These are phyloP conservation scores for Dascillus cervinus DNA, from an alignment of 2,888 invertebrate species.

Conservation along the genomic window DNA sequence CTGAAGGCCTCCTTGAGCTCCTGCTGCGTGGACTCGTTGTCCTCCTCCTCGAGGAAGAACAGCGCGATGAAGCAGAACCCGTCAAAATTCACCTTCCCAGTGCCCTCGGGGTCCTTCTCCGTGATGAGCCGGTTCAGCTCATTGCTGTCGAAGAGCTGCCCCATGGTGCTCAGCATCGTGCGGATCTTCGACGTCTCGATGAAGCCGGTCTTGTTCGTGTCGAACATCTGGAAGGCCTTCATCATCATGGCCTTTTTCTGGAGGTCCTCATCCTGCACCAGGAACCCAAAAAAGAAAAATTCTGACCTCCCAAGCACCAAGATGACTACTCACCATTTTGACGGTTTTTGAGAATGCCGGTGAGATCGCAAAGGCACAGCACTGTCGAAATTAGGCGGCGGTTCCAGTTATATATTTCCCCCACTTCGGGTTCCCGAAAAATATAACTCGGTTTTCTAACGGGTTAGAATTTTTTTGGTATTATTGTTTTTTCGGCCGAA, in stretches of 20 bases:
- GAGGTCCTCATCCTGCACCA: conserved; percentile 53
- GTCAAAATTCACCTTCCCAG: conserved; percentile 90
- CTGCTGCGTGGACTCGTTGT: conserved; percentile 92
- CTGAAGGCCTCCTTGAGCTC: conserved; percentile 97
- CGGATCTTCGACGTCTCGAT: conserved; percentile 87
- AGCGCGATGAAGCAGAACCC: conserved; percentile 89
- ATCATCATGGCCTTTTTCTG: conserved; percentile 85
- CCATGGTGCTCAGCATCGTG: conserved; percentile 90
- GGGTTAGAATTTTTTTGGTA: too few species aligned
- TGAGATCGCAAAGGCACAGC: too few species aligned
- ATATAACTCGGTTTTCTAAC: too few species aligned
- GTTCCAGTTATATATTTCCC: conserved; percentile 13
- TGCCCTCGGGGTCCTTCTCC: conserved; percentile 85
- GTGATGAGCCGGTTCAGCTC: conserved; percentile 83
- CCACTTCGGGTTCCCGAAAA: conserved; percentile 7
- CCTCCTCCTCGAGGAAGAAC: conserved; percentile 92
- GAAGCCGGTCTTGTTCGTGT: conserved; percentile 85
- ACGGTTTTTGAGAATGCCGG: too few species aligned
- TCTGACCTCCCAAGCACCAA: not conserved
- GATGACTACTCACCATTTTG: too few species aligned
- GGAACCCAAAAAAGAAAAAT: not conserved
- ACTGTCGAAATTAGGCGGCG: conserved; percentile 14
- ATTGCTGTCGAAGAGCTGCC: conserved; percentile 86
- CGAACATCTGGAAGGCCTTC: conserved; percentile 96
- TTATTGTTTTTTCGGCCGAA: too few species aligned